Base-by-base conservation (phyloP, 2,888 invertebrate species). In the Mayetiola destructor region DNA sequence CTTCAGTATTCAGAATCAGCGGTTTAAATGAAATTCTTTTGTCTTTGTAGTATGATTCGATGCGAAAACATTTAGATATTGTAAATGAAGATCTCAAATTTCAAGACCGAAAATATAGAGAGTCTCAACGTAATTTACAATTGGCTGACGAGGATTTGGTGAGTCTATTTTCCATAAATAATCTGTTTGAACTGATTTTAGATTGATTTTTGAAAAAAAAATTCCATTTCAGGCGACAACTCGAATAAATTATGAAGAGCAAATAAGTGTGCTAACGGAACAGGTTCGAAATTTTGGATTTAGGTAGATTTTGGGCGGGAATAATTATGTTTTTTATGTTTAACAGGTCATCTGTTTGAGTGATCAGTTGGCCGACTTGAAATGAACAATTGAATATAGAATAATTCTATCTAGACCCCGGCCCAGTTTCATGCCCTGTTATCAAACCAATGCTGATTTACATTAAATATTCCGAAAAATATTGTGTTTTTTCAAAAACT, bases 311-410 rank as follows among this genome's bases (percentile, higher is more conserved):
- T n/a, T n/a, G n/a, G n/a, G n/a, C n/a, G n/a, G n/a, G n/a, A n/a
- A n/a, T n/a, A n/a, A n/a, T n/a, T n/a, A n/a, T n/a, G n/a, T n/a
- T n/a, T n/a, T n/a, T n/a, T n/a, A n/a, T n/a, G n/a, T n/a, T n/a
- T n/a, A n/a, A n/a, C n/a, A n/a, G n/a, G 76, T 80, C 59, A 80
- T 80, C 35, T 77, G 74, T 52, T 72, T 78, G 77, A 91, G 76
- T 72, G 93, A 93, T 64, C 91, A 89, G 73, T 78, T 95, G 55
- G 82, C 92, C 56, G 68, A 68, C 55, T 67, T 67, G 63, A 72
- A 72, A 65, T 71, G 65, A 63, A 32, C 12, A 32, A 32, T n/a
- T n/a, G n/a, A n/a, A n/a, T n/a, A n/a, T n/a, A n/a, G n/a, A n/a
- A n/a, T n/a, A n/a, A n/a, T n/a, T n/a, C n/a, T n/a, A n/a, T n/a